Base-by-base conservation (phyloP, 2,888 invertebrate species). In the Bellardia pandia region DNA sequence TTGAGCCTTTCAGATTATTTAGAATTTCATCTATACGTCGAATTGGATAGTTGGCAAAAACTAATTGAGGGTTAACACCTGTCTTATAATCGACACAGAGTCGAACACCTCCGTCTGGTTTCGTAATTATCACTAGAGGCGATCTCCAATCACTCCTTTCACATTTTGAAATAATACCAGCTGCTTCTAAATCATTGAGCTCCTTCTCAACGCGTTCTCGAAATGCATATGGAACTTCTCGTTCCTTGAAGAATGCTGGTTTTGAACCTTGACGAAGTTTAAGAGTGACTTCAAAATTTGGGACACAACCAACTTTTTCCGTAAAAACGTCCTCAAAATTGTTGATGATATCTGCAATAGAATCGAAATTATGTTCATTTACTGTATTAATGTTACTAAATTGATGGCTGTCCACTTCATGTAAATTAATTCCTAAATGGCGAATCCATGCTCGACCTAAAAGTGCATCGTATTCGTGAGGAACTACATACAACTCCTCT, bases 191-290 rank as follows among this genome's bases (percentile, higher is more conserved):
- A 4, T 58, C 30, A 14, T 48, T 42, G 2, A 71, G 16, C 5
- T 86, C 77, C 23, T 80, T 86, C 14, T 77, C 83, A 2, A 48
- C 68, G 14, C 30, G 30, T 4, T 69, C 51, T 3, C 72, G 69
- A 4, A 86, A 66, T 0, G 86, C 86, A 58, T 66, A 81, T 77
- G 81, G 81, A 66, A 86, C 60, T 60, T 82, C 81, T 9, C 86
- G 79, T 77, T 86, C 86, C n/a, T 77, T 77, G 37, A 8, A 58
- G n/a, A 81, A 85, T 13, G 71, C 33, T 2, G 77, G 77, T 48
- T 72, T 72, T 1, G 72, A 8, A 2, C 23, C 60, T 75, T 53
- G 2, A 0, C 83, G 74, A 1, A 83, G 58, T 64, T 83, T 56
- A 2, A 86, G 30, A 0, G 56, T 74, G n/a, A 82, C 85, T 62